Base-by-base conservation (phyloP, 2,888 invertebrate genomes). In the Aleiodes alternator region DNA sequence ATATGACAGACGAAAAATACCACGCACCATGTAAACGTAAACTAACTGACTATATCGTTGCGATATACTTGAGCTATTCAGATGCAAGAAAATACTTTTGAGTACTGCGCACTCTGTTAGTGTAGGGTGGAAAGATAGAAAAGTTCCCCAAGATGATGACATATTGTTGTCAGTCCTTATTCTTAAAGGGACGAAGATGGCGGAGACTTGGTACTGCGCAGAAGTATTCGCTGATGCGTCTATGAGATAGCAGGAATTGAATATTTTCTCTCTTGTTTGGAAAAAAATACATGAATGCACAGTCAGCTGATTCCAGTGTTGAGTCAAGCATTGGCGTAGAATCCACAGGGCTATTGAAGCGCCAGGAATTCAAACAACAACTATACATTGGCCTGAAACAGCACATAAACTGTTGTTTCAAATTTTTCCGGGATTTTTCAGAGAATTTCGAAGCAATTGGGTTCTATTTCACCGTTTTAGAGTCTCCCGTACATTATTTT, bases 271-370 rank as follows among this genome's bases (percentile, higher is more conserved):
- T 43, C 7, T 38, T 38, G 38, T 38, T 38, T 38, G 8, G 9
- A 43, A 43, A 8, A 9, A 43, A 9, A 43, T 43, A 43, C 11
- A 43, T 43, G 43, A 43, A 43, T 43, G 43, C 9, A 83, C 83
- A 83, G 82, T 86, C 85, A 84, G 85, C 86, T 86, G 86, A 83
- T 82, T 66, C 31, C 73, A 68, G 76, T 79, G 77, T 80, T 78
- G 78, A 80, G 79, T 80, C 75, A 31, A 53, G 61, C 79, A 79
- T 61, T 34, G 75, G 79, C 77, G 79, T 79, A 77, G 77, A 57
- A 75, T 68, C 57, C 14, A 61, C 48, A 75, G 75, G 75, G 48
- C 77, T 6, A 43, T 3, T 43, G 9, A 34, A 6, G 34, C 34
- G 6, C 34, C 6, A 34, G 34, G 34, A 34, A 34, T 34, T 34